Conservation (phyloP, 2,113 vertebrate species). For the Burhinus bistriatus region DNA sequence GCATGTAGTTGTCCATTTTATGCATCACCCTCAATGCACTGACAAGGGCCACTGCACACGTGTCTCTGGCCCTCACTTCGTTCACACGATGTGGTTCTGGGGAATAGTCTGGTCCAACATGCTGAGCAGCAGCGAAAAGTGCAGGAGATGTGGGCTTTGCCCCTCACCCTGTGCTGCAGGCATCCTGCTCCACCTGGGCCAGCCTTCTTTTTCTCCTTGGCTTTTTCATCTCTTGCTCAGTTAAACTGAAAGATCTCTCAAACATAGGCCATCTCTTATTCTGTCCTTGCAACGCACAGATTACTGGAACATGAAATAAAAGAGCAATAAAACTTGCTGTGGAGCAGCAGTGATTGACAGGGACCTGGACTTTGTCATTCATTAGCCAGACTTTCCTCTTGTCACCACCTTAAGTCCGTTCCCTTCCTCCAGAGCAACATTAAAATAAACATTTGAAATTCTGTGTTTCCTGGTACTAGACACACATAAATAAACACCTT, state of each 20-base stretch:
- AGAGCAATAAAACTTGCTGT: not conserved
- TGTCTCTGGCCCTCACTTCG: not conserved
- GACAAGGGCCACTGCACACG: fast-evolving
- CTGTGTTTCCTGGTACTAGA: not conserved
- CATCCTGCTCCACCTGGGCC: not conserved
- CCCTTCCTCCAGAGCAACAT: not conserved
- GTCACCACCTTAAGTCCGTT: not conserved
- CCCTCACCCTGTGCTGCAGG: not conserved
- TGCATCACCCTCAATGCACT: not conserved
- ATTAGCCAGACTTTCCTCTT: not conserved
- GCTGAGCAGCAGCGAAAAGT: not conserved
- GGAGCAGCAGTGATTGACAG: not conserved
- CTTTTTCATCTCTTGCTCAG: not conserved
- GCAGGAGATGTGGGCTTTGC: not conserved
- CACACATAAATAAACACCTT: not conserved
- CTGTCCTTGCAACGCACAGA: not conserved
- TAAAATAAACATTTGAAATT: not conserved
- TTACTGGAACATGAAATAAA: not conserved
- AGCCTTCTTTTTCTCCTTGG: not conserved
- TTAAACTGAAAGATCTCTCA: not conserved
- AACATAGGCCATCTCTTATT: not conserved
- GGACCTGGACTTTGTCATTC: not conserved
- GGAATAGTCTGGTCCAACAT: not conserved
- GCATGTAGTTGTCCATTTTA: not conserved
- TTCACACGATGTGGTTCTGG: fast-evolving